Conservation (phyloP, 2,888 invertebrate species). For the Lysandra coridon region DNA sequence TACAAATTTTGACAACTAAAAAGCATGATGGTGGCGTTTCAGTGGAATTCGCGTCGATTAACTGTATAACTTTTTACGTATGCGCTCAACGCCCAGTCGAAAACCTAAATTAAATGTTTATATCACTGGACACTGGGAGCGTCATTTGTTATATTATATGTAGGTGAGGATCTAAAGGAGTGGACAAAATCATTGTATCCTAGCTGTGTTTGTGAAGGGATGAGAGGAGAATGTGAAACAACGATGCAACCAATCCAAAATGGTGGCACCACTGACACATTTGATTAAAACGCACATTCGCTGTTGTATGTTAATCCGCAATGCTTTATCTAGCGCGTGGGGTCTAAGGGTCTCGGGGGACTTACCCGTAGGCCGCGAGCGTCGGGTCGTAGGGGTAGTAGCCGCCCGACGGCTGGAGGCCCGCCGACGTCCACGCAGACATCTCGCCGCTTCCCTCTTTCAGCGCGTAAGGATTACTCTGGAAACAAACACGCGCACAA, state of each 20-base stretch:
- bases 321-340: constrained; percentile 70
- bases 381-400: constrained; percentile 97
- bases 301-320: constrained; percentile 75
- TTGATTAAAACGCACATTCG: constrained; percentile 66
- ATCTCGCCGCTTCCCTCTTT: constrained; percentile 93
- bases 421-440: constrained; percentile 95
- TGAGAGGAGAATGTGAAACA: neutral
- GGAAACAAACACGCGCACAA: constrained; percentile 66
- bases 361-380: constrained; percentile 96
- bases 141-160: neutral
- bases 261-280: constrained; percentile 59
- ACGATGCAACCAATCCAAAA: constrained; percentile 42
- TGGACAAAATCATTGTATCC: neutral
- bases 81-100: neutral
- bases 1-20: constrained; percentile 11
- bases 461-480: constrained; percentile 94
- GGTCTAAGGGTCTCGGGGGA: constrained; percentile 69
- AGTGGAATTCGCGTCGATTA: neutral
- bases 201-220: neutral
- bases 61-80: neutral
- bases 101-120: neutral
- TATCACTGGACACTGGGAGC: too few species aligned
- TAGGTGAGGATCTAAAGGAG: neutral
- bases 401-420: constrained; percentile 93
- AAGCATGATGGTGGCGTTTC: constrained; percentile 1